Evolutionary conservation across 2,113 vertebrate genomes (phyloP), one percentile per base, ranked within the genome.

Genomic region (Sturnira hondurensis): DNA sequence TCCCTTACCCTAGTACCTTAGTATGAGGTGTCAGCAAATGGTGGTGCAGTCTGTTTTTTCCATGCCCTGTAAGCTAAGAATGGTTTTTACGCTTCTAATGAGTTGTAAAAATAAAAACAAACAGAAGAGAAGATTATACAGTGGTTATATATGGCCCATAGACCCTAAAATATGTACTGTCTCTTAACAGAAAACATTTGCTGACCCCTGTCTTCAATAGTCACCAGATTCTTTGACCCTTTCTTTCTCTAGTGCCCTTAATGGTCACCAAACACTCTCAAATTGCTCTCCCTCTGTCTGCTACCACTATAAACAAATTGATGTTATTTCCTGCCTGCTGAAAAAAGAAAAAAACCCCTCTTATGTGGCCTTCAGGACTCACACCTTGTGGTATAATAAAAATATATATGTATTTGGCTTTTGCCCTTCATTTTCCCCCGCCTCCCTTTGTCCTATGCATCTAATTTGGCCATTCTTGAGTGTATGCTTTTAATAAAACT

Each of bases 131-230:
- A 88, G 65, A 67, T 41, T 26, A 19, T 67, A 90, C 2, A 50
- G 36, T n/a, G 47, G 19, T 26, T 13, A 38, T 36, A 81, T 70
- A 45, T 28, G 38, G 26, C 58, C 11, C 16, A 67, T 24, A 86
- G 71, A 93, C 71, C 15, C 58, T 71, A 82, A 95, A 85, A 73
- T 73, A 96, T 58, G 71, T 94, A 73, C 26, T 90, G 52, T 31
- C 28, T 8, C 38, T 65, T 86, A 95, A 89, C 11, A 86, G 41
- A 82, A 94, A 84, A 94, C 43, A 15, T 38, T 78, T 74, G 63
- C 76, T 95, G 31, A 83, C 1, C 9, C 16, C 38, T 80, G 9
- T 65, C 41, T 82, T 81, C 86, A 86, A 76, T 70, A 19, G 22
- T 77, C 52, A 89, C 17, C 56, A 81, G 56, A 58, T 89, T 92